phyloP scores from a whole-genome alignment of 2,888 invertebrate genomes.

The Silvanus unidentatus region DNA sequence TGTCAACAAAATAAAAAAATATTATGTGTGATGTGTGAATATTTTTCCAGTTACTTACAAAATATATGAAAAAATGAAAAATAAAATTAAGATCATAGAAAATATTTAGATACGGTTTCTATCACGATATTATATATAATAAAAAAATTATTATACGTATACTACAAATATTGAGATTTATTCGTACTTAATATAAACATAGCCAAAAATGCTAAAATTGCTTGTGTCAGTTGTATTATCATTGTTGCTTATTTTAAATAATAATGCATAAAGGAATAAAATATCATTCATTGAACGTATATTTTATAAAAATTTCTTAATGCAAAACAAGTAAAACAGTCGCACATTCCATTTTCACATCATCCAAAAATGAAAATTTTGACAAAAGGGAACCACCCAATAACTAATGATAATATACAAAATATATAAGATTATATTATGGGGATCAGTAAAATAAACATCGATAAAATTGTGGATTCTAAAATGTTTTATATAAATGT shows the following conservation, averaged over 20 bases:
- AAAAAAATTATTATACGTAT: slow-evolving; percentile 35
- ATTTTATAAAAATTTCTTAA: neutral
- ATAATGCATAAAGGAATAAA: no score
- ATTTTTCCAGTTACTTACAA: slow-evolving; percentile 43
- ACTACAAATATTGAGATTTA: slow-evolving; percentile 24
- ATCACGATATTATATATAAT: slow-evolving; percentile 32
- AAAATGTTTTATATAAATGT: slow-evolving; percentile 40
- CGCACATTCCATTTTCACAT: slow-evolving; percentile 25
- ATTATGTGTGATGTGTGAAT: slow-evolving; percentile 42
- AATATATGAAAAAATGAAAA: slow-evolving; percentile 16
- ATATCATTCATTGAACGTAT: no score
- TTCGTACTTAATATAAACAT: slow-evolving; percentile 23
- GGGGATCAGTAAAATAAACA: slow-evolving; percentile 44
- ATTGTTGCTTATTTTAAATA: slow-evolving; percentile 38
- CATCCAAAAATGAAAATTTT: slow-evolving; percentile 4
- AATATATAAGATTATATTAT: slow-evolving; percentile 30
- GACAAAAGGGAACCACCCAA: slow-evolving; percentile 23
- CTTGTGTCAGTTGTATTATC: slow-evolving; percentile 41
- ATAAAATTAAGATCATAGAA: slow-evolving; percentile 27
- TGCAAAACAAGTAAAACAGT: slow-evolving; percentile 18
- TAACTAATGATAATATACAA: slow-evolving; percentile 17
- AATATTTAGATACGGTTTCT: slow-evolving; percentile 45
- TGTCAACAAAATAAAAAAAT: slow-evolving; percentile 30
- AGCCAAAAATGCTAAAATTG: slow-evolving; percentile 32
- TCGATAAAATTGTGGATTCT: slow-evolving; percentile 44